phyloP scores from a whole-genome alignment of 2,797 vertebrate species.

The Botia almorhae region DNA sequence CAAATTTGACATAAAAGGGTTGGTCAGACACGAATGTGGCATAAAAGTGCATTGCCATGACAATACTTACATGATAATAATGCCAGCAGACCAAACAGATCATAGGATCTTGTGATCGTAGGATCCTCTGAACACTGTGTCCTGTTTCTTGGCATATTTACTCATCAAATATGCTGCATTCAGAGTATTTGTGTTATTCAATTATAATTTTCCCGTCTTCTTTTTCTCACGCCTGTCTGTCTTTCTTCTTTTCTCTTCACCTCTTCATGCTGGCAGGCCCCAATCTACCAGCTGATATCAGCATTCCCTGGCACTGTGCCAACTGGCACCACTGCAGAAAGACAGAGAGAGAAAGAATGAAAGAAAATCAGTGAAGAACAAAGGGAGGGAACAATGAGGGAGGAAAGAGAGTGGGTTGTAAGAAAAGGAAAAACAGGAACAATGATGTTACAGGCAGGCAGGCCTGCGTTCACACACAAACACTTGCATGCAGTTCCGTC shows the following conservation, averaged over 20 bases:
- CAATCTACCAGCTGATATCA: conserved; percentile 88
- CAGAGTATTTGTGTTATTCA: conserved; percentile 39
- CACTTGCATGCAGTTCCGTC: conserved; percentile 23
- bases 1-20: conserved; percentile 75
- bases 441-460: background rate
- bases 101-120: background rate
- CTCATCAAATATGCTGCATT: conserved; percentile 61
- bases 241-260: conserved; percentile 69
- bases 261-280: conserved; percentile 81
- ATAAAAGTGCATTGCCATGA: conserved; percentile 73
- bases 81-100: conserved; percentile 68
- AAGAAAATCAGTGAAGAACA: conserved; percentile 81
- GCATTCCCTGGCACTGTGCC: conserved; percentile 85
- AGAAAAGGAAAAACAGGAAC: conserved; percentile 58
- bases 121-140: conserved; percentile 64
- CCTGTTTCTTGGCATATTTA: conserved; percentile 54
- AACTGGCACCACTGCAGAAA: conserved; percentile 82
- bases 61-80: conserved; percentile 83
- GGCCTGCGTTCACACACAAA: too few relatives aligned
- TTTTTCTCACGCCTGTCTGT: conserved; percentile 64
- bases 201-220: conserved; percentile 58
- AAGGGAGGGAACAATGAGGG: conserved; percentile 68
- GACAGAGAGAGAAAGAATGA: conserved; percentile 65
- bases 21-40: conserved; percentile 68
- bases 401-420: conserved; percentile 71